Base-by-base conservation (phyloP, 2,888 invertebrate genomes). In the Actias luna region DNA sequence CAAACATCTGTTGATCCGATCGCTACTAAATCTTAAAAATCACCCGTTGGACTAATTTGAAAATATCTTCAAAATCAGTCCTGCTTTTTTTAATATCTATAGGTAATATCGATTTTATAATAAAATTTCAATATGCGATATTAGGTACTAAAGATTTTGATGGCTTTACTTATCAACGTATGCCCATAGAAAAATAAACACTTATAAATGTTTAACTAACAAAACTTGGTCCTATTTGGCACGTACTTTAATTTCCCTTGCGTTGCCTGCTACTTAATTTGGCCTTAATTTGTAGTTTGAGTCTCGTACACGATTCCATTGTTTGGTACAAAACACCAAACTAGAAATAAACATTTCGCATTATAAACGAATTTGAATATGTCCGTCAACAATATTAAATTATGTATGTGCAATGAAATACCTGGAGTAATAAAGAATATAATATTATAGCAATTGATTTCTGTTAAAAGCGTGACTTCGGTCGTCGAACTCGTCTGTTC, bases 401-500 rank as follows among this genome's bases (percentile, higher is more conserved):
- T 12, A 42, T 42, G 18, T 42, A 42, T 42, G 42, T 42, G 18
- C 5, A 18, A 42, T 42, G 8, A 18, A 42, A 42, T 42, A 42
- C 18, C n/a, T 5, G 18, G 42, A n/a, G 18, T 18, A 2, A 18
- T 7, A 42, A 25, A 46, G 25, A 25, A 50, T 25, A 50, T 50
- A 22, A 12, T 7, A 27, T 58, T 62, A 42, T 33, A 63, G 59
- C 52, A 63, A 76, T 79, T 75, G 73, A 78, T 80, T 67, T 22
- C 39, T 65, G 66, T 69, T 69, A 66, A 62, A 72, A 77, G 72
- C 66, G 69, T 69, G 58, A 52, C 69, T 69, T 63, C 70, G 81
- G 73, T 73, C 80, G 64, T 73, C 78, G 65, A 81, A 73, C 81
- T 66, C 61, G 22, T 67, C 33, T 66, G 52, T 68, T 65, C 63